Percentiles rank a stretch among this genome's conserved stretches.
Evolutionary conservation across 2,797 vertebrate genomes (phyloP).

Genomic region (Anas georgica): DNA sequence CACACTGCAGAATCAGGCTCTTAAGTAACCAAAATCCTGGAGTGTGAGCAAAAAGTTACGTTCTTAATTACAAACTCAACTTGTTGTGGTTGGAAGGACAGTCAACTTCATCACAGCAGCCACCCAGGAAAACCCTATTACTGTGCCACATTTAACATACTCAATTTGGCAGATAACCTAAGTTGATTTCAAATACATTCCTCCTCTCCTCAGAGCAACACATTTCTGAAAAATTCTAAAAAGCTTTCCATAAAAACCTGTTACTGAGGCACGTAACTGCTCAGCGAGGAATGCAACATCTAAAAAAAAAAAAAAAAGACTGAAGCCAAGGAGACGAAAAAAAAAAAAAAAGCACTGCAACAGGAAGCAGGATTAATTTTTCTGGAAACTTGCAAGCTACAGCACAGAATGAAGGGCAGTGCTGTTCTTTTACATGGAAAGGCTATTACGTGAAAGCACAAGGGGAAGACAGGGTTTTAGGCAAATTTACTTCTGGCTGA

Average conservation of each 20-base stretch:
- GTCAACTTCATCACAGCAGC: background rate
- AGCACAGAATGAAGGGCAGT: background rate
- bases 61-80: background rate
- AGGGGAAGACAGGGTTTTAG: background rate
- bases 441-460: background rate
- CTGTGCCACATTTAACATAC: background rate
- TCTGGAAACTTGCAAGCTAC: background rate
- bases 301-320: background rate
- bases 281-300: background rate
- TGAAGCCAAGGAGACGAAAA: background rate
- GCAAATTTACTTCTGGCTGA: background rate
- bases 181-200: background rate
- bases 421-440: background rate
- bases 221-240: background rate
- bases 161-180: background rate
- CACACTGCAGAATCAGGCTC: conserved; percentile 18
- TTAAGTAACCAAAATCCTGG: conserved; percentile 20
- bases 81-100: background rate
- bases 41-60: too few relatives aligned
- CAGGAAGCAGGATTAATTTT: background rate
- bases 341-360: background rate
- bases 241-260: background rate
- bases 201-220: background rate
- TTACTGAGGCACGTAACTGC: background rate
- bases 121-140: background rate